These are phyloP conservation scores for Uloborus plumipes DNA, from an alignment of 2,888 invertebrate species.

Conservation along the genomic window DNA sequence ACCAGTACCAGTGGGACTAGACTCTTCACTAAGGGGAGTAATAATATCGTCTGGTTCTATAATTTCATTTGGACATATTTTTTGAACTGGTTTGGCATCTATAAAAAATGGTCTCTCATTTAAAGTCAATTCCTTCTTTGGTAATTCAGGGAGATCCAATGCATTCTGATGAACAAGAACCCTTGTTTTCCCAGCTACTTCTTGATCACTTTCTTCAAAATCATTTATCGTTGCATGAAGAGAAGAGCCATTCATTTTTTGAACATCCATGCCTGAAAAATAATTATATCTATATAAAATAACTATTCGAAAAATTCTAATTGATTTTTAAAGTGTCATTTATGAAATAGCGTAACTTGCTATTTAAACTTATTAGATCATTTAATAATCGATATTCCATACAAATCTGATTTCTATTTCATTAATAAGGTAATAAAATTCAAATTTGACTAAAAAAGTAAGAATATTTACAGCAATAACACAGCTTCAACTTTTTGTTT, in stretches of 20 bases:
- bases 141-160: constrained; percentile 32
- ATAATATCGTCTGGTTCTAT: constrained; percentile 52
- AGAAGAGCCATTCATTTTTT: constrained; percentile 40
- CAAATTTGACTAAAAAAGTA: no score
- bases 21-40: constrained; percentile 56
- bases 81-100: constrained; percentile 18
- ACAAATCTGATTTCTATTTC: no score
- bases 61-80: constrained; percentile 26
- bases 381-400: no score
- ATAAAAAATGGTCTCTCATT: constrained; percentile 25
- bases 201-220: constrained; percentile 39
- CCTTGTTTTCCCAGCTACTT: constrained; percentile 34
- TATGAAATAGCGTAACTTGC: no score
- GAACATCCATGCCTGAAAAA: constrained; percentile 23
- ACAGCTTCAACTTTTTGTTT: no score
- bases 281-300: no score
- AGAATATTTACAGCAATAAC: no score
- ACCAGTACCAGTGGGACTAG: constrained; percentile 33
- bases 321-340: no score
- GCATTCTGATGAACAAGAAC: constrained; percentile 56
- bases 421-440: no score
- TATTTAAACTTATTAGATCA: no score
- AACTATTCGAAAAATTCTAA: no score
- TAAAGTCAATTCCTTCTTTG: background rate
- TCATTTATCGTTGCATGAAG: constrained; percentile 23